Evolutionary conservation across 2,113 vertebrate genomes (phyloP), one percentile per base, ranked within the genome.

Genomic region (Prunella fulvescens): DNA sequence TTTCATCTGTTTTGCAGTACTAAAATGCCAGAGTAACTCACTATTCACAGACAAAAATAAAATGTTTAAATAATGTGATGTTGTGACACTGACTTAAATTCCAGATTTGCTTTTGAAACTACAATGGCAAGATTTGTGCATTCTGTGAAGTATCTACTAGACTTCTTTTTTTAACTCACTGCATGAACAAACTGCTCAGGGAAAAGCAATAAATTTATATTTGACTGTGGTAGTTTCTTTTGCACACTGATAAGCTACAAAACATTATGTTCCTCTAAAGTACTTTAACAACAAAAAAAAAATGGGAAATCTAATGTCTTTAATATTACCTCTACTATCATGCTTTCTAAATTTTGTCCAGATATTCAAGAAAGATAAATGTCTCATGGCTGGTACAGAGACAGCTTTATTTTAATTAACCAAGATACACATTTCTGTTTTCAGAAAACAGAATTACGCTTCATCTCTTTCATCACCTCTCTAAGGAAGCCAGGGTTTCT

Each of bases 21-120:
- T 73, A 90, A 97, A 93, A 88, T 80, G 69, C 53, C 83, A 92
- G 48, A 86, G 71, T 20, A 74, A 93, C 67, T 94, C 86, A 94
- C 81, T 93, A 95, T 96, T 97, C 96, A 88, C 31, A 92, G 80
- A 80, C 33, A 95, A 96, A 97, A 97, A 92, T 73, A 94, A 95
- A 96, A 95, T 91, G 47, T 92, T 98, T 96, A 95, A 97, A 95
- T 93, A 96, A 94, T 56, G 24, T 44, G 96, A 96, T 81, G 47
- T 84, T 95, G 86, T 79, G 62, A 92, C 67, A 77, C 24, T 48
- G 72, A 91, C 73, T 70, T 39, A 66, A 71, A 90, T 81, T 90
- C 50, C 72, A 53, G 18, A 9, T 84, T 95, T 12, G 11, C n/a
- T 50, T 95, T 76, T 77, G 45, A 88, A 69, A 44, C 24, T 16